Base-by-base conservation (phyloP, 2,888 invertebrate genomes). In the Atethmia centrago region DNA sequence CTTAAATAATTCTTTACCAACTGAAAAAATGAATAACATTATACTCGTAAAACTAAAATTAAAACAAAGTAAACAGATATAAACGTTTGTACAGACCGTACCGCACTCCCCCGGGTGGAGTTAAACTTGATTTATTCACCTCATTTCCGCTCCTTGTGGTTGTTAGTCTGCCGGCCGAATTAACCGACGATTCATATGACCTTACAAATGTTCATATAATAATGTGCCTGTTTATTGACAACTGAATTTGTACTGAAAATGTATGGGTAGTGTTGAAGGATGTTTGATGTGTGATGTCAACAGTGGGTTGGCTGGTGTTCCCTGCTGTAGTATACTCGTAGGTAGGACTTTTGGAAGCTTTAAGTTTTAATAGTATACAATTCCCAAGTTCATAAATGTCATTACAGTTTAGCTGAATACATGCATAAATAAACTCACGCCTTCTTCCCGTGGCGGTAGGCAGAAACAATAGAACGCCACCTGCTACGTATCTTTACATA, bases 111-210 rank as follows among this genome's bases (percentile, higher is more conserved):
- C 76, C 70, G 93, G 93, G 93, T 81, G 80, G 92, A 93, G 92
- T 94, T 93, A 92, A 90, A 89, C 89, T 90, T 95, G 95, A 95
- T 95, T 95, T 95, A 95, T 95, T 91, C 90, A 89, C 88, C 90
- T 93, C 94, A 93, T 95, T 95, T 95, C 93, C 93, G 86, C 61
- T 83, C 80, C 79, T 87, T 81, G 85, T 74, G 84, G 86, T 61
- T 79, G 79, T 78, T 75, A 79, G 75, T 77, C 85, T 74, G 74
- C 64, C 82, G 74, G 84, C 85, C 87, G 85, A 88, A 90, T 91
- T 90, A 90, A 87, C 85, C 73, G 53, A 78, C 79, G 83, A 76
- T 79, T 79, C 82, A 67, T 87, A 78, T 84, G 76, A 79, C 76
- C 85, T 83, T 75, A 78, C 78, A 62, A 82, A 86, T 83, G 70